Evolutionary conservation across 2,797 vertebrate species (phyloP).

Genomic region (Myotis findleyi): DNA sequence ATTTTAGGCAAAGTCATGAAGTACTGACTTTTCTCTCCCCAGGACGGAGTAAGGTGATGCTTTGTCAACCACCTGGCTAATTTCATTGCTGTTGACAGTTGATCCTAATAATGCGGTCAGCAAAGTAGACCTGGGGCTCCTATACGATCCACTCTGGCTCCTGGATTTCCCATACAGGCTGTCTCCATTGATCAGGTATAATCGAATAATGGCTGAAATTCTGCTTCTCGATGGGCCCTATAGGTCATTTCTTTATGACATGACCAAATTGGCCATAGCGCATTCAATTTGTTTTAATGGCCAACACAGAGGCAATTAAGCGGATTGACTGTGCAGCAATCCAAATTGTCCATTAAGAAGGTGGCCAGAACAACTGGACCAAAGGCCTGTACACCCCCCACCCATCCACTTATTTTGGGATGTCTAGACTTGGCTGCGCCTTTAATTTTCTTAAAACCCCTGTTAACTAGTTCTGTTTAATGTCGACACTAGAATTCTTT

Average conservation of each 20-base stretch:
- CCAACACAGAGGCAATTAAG: constrained; percentile 81
- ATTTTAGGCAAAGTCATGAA: constrained; percentile 77
- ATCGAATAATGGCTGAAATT: constrained; percentile 77
- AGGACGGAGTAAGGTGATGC: constrained; percentile 59
- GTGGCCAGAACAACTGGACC: constrained; percentile 73
- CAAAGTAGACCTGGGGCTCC: constrained; percentile 34
- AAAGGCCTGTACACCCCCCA: neutral
- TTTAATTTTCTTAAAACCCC: constrained; percentile 75
- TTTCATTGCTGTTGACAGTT: constrained; percentile 59
- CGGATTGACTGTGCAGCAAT: constrained; percentile 78
- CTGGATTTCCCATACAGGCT: constrained; percentile 51
- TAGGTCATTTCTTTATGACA: constrained; percentile 81
- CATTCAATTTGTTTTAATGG: constrained; percentile 84
- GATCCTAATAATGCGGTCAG: constrained; percentile 61
- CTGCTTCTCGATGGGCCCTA: constrained; percentile 70
- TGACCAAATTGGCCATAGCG: constrained; percentile 80
- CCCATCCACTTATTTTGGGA: constrained; percentile 69
- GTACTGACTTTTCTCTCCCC: constrained; percentile 62
- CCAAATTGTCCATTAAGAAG: constrained; percentile 83
- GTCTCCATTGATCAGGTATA: constrained; percentile 77
- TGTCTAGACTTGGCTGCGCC: constrained; percentile 67
- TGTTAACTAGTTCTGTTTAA: constrained; percentile 68
- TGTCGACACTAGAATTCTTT: neutral
- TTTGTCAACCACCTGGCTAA: constrained; percentile 68
- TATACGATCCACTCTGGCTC: constrained; percentile 64